Evolutionary conservation across 2,113 vertebrate species (phyloP).

Genomic region (Hippopotamus amphibius): DNA sequence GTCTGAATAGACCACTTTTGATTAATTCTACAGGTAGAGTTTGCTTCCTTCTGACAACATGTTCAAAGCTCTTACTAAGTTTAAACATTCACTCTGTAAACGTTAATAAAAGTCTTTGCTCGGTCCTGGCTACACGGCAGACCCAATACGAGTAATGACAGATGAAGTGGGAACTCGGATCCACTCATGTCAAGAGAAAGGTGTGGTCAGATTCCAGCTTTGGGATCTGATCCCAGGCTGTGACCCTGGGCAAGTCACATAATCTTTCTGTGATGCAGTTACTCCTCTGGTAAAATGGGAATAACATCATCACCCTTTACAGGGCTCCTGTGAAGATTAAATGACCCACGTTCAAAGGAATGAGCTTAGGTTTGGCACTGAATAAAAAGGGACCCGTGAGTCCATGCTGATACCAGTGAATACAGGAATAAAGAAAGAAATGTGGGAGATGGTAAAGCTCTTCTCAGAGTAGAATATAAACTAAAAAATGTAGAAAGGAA

Average conservation of each 20-base stretch:
- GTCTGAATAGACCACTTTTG: neutral
- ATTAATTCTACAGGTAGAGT: neutral
- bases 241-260: neutral
- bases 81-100: conserved; percentile 4
- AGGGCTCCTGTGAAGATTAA: neutral
- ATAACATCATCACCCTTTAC: neutral
- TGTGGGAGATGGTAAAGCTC: neutral
- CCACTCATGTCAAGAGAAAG: neutral
- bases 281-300: neutral
- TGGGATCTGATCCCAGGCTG: neutral
- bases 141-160: neutral
- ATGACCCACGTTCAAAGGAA: neutral
- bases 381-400: neutral
- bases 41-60: neutral
- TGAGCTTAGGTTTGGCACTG: neutral
- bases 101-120: neutral
- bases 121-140: neutral
- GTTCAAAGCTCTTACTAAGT: neutral
- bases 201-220: neutral
- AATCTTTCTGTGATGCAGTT: neutral
- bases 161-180: neutral
- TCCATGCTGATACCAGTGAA: neutral
- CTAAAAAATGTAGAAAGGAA: neutral
- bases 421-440: neutral
- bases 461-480: neutral